Percentiles rank a stretch among this genome's conserved stretches.
phyloP scores from a whole-genome alignment of 2,888 invertebrate species.

The Lycaena phlaeas region DNA sequence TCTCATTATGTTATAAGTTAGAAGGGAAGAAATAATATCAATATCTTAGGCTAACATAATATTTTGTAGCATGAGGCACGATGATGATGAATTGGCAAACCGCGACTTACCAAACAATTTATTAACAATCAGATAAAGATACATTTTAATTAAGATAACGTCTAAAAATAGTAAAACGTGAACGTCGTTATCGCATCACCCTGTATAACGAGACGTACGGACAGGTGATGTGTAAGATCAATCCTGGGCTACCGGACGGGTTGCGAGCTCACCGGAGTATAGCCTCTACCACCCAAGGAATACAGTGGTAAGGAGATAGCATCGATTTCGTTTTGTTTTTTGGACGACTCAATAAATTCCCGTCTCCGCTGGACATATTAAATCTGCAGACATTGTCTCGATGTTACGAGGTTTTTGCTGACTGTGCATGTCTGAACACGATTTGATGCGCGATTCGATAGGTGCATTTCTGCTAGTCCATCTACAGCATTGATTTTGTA shows the following conservation, averaged over 20 bases:
- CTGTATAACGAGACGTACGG: constrained; percentile 33
- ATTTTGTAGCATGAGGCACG: too few relatives aligned
- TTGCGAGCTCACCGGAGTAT: constrained; percentile 36
- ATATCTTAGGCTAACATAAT: too few relatives aligned
- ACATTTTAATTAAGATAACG: constrained; percentile 16
- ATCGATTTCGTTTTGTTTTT: constrained; percentile 33
- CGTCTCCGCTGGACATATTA: constrained; percentile 48
- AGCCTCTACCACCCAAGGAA: constrained; percentile 11
- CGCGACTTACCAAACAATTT: too few relatives aligned
- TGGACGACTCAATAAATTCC: constrained; percentile 65
- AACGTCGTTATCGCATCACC: constrained; percentile 24
- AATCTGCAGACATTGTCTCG: constrained; percentile 45
- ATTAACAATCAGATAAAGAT: too few relatives aligned
- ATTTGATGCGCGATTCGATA: too few relatives aligned
- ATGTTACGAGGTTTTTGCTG: constrained; percentile 1
- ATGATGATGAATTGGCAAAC: too few relatives aligned
- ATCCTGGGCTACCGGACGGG: constrained; percentile 43
- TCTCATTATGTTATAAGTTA: too few relatives aligned
- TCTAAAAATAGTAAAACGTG: constrained; percentile 17
- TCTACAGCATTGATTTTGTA: too few relatives aligned
- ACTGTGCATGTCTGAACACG: neutral
- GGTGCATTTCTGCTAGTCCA: too few relatives aligned
- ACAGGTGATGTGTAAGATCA: constrained; percentile 64
- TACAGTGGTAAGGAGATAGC: neutral
- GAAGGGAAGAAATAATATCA: too few relatives aligned